Evolutionary conservation across 2,113 vertebrate species (phyloP).

Genomic region (Scolopax mira): DNA sequence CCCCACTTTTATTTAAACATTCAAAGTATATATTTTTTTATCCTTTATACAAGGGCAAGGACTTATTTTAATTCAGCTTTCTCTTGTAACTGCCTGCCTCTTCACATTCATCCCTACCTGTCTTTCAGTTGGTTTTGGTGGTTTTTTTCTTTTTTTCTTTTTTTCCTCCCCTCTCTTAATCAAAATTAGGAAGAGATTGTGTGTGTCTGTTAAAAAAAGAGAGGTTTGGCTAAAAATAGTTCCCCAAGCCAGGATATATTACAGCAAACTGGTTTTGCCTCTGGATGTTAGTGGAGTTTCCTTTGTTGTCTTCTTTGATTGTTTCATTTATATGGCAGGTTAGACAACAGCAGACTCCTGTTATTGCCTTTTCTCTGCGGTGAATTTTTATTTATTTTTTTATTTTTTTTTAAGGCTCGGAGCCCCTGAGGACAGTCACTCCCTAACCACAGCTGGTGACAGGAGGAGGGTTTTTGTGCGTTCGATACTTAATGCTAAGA

Average conservation of each 20-base stretch:
- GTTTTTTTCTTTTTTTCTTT: background rate
- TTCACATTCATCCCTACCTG: background rate
- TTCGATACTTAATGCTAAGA: slow-evolving; percentile 66
- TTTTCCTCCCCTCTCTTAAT: background rate
- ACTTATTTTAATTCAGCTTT: slow-evolving; percentile 16
- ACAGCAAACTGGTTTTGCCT: slow-evolving; percentile 76
- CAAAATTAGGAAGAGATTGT: slow-evolving; percentile 62
- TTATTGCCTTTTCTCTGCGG: slow-evolving; percentile 79
- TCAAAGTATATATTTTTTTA: background rate
- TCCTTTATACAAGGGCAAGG: background rate
- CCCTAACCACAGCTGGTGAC: slow-evolving; percentile 74
- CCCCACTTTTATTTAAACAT: background rate
- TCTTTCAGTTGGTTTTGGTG: background rate
- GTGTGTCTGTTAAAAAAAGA: background rate
- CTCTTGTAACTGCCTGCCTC: background rate
- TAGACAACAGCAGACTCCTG: slow-evolving; percentile 81
- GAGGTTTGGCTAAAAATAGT: slow-evolving; percentile 75
- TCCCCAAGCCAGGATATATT: slow-evolving; percentile 75
- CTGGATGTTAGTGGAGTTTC: slow-evolving; percentile 75
- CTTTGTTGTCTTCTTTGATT: slow-evolving; percentile 82
- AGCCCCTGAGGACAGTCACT: slow-evolving; percentile 76
- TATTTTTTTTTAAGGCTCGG: slow-evolving; percentile 37
- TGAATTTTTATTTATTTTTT: slow-evolving; percentile 58
- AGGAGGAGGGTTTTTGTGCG: slow-evolving; percentile 58
- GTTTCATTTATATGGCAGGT: slow-evolving; percentile 84